Base-by-base conservation (phyloP, 2,888 invertebrate genomes). In the Sminthurides aquaticus region DNA sequence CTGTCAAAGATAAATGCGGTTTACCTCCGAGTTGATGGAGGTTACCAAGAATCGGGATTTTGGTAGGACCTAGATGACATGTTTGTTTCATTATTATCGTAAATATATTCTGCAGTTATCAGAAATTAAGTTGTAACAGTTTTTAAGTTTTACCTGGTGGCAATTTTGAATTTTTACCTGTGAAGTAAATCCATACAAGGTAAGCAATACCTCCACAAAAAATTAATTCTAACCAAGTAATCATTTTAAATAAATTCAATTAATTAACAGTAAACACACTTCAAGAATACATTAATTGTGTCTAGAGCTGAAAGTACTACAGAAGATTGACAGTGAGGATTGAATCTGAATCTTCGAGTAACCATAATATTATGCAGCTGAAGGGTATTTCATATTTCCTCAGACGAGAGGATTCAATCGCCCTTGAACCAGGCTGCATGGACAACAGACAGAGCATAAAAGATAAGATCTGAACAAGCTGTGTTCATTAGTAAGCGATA, bases 21-120 rank as follows among this genome's bases (percentile, higher is more conserved):
- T 60, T 55, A 8, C 26, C 27, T 1, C 60, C 60, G 56, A 65
- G 15, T 8, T 55, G 27, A 56, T 60, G 60, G 11, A 65, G 48
- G 25, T 65, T 60, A 3, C 65, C 65, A 1, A 65, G n/a, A 18
- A 65, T 49, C 1, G 65, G 65, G 2, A 60, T 18, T 15, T 25
- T 55, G 3, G 55, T 34, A 1, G 65, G 65, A 27, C 65, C 65
- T 52, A 20, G 20, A 20, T 15, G 52, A 34, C 43, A 56, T 56
- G 11, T n/a, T 25, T 25, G n/a, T 56, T 26, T 26, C 22, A 15
- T 24, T 56, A 26, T 25, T 56, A n/a, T 52, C 15, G 54, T 15
- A 8, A n/a, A 22, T 18, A n/a, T 8, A 15, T 52, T n/a, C n/a
- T n/a, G n/a, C n/a, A n/a, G n/a, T 34, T 11, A 11, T 34, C 15